A percentile compares a stretch with the other conserved stretches of the same genome.
Evolutionary conservation across 2,113 vertebrate genomes (phyloP).

Genomic region (Toxotes jaculatrix): DNA sequence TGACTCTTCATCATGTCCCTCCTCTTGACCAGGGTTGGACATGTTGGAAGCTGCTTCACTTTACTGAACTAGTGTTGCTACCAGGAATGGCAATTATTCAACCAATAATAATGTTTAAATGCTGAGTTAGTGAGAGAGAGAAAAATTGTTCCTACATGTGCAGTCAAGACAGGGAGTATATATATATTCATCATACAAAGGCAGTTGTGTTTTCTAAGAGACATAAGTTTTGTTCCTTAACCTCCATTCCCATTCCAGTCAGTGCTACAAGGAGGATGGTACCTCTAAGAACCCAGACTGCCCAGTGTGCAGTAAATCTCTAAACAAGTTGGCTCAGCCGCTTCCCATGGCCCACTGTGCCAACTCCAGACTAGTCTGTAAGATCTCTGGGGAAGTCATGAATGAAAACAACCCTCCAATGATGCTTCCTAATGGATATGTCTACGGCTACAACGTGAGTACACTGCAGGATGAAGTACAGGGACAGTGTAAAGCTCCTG

Average conservation of each 20-base stretch:
- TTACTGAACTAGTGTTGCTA: not conserved
- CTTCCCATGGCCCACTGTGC: slow-evolving; percentile 99
- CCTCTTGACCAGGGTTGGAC: not conserved
- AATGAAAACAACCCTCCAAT: slow-evolving; percentile 99
- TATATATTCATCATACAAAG: not conserved
- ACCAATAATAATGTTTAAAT: too few species aligned
- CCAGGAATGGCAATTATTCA: not conserved
- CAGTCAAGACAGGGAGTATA: too few species aligned
- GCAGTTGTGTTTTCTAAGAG: not conserved
- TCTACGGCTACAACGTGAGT: slow-evolving; percentile 99
- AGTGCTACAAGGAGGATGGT: slow-evolving; percentile 99
- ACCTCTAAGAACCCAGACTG: slow-evolving; percentile 98
- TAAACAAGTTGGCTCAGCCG: slow-evolving; percentile 98
- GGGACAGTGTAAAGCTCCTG: not conserved
- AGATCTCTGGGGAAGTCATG: slow-evolving; percentile 99
- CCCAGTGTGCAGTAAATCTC: slow-evolving; percentile 98
- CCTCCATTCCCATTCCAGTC: slow-evolving; percentile 82
- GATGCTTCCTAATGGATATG: slow-evolving; percentile 99
- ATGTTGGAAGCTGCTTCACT: not conserved
- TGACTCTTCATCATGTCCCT: too few species aligned
- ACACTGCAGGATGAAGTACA: not conserved
- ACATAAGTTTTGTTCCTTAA: slow-evolving; percentile 67
- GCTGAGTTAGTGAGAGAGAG: too few species aligned
- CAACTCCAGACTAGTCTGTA: slow-evolving; percentile 98
- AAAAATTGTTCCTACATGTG: too few species aligned